These are phyloP conservation scores for Heliconius ethilla DNA, from an alignment of 2,888 invertebrate genomes.

Conservation along the genomic window DNA sequence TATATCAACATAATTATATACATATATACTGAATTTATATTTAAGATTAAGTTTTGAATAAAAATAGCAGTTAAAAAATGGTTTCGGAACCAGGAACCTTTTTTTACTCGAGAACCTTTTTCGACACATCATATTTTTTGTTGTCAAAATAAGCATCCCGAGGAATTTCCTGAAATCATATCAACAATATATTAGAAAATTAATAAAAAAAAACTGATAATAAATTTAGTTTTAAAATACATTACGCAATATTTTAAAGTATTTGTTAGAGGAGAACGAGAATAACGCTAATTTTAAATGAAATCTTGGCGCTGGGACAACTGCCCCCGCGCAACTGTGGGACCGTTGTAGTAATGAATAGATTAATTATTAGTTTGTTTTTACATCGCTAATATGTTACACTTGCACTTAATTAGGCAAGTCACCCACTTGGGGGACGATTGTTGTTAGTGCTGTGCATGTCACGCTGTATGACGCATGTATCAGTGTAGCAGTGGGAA, in stretches of 20 bases:
- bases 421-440: neutral
- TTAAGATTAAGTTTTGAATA: neutral
- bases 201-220: neutral
- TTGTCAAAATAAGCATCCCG: neutral
- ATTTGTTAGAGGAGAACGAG: conserved; percentile 37
- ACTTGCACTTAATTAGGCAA: conserved; percentile 6
- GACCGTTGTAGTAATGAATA: conserved; percentile 45
- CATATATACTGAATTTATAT: too few species aligned
- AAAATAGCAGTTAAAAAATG: neutral
- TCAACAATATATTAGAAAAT: neutral
- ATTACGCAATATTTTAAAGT: conserved; percentile 23
- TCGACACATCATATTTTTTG: neutral
- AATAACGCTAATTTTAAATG: conserved; percentile 72
- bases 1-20: too few species aligned
- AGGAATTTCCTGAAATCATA: neutral
- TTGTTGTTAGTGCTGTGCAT: too few species aligned
- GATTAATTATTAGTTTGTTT: conserved; percentile 17
- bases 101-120: neutral
- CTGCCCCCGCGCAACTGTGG: conserved; percentile 57
- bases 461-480: too few species aligned
- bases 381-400: conserved; percentile 17
- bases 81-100: neutral
- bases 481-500: too few species aligned
- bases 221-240: neutral
- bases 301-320: conserved; percentile 70